Conservation (phyloP, 23 tunicate species). For the Corella eumyota region DNA sequence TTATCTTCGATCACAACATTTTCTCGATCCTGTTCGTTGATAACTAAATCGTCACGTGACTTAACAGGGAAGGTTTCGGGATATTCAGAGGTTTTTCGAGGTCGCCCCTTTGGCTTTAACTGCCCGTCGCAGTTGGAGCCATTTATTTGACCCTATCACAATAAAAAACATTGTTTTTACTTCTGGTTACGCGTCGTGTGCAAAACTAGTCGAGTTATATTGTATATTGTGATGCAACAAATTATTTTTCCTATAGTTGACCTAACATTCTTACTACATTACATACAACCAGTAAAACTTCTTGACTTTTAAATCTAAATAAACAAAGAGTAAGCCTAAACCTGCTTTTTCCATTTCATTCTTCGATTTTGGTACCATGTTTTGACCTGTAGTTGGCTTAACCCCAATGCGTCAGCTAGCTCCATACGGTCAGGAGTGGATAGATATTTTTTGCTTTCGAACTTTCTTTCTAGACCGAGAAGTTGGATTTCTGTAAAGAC, state of each 20-base stretch:
- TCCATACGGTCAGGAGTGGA: constrained; percentile 96
- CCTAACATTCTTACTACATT: too few species aligned
- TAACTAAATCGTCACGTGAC: too few species aligned
- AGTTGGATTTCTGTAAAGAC: constrained; percentile 95
- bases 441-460: constrained; percentile 88
- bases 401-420: constrained; percentile 70
- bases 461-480: constrained; percentile 87
- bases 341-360: constrained; percentile 99
- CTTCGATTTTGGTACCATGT: constrained; percentile 98
- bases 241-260: too few species aligned
- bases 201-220: too few species aligned
- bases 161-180: too few species aligned
- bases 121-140: constrained; percentile 57
- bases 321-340: too few species aligned
- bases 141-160: constrained; percentile 72
- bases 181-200: too few species aligned
- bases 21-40: too few species aligned
- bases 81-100: constrained; percentile 61
- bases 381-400: constrained; percentile 91
- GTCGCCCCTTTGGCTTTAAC: constrained; percentile 81
- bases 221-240: too few species aligned
- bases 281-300: too few species aligned
- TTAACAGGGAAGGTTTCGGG: constrained; percentile 5
- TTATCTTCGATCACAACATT: too few species aligned
- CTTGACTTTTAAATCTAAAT: too few species aligned